Percentiles rank a stretch among this genome's conserved stretches.
phyloP scores from a whole-genome alignment of 2,113 vertebrate genomes.

The Theristicus caerulescens region DNA sequence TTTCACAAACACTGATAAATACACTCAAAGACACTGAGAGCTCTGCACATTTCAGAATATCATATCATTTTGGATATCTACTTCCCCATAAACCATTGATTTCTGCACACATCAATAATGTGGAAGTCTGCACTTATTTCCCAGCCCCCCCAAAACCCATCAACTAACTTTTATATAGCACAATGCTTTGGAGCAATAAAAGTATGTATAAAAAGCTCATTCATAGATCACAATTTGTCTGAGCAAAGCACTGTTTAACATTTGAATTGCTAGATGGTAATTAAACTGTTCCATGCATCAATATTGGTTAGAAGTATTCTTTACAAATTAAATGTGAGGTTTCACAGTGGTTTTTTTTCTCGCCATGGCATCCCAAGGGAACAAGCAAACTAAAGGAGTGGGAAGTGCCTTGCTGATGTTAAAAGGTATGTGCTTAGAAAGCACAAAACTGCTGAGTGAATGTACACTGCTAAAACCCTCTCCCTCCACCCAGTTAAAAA shows the following conservation, averaged over 20 bases:
- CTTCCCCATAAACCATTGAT: background rate
- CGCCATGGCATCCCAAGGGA: background rate
- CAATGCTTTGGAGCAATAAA: background rate
- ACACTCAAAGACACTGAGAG: background rate
- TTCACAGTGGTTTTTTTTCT: background rate
- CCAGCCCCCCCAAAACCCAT: background rate
- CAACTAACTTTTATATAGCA: background rate
- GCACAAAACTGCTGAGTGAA: background rate
- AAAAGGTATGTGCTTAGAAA: background rate
- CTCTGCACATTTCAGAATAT: background rate
- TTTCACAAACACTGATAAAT: background rate
- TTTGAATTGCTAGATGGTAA: background rate
- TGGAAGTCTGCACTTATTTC: background rate
- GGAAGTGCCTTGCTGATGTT: background rate
- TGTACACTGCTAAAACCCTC: background rate
- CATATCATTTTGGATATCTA: background rate
- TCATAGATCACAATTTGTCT: background rate
- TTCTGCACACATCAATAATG: background rate
- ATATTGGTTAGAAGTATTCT: background rate
- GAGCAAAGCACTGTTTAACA: background rate
- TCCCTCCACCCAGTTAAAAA: background rate
- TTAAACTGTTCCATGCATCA: background rate
- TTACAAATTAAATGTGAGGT: background rate
- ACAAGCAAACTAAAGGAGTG: background rate
- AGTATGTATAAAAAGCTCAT: background rate